phyloP scores from a whole-genome alignment of 2,113 vertebrate genomes.

The pig (Sus scrofa) region DNA sequence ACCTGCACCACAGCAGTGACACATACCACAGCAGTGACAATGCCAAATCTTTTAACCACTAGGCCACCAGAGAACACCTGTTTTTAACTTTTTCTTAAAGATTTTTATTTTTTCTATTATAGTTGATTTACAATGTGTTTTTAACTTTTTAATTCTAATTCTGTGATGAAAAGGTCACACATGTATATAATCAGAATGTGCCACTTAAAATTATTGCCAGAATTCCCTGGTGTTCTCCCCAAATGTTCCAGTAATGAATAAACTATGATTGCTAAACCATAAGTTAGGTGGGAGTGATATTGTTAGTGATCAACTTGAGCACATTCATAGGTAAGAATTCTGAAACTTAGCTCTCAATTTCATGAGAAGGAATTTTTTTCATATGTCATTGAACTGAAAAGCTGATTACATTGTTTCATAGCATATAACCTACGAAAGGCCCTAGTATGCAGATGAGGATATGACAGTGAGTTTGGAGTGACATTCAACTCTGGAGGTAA shows the following conservation, averaged over 20 bases:
- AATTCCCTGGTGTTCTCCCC: no score
- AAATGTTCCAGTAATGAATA: background rate
- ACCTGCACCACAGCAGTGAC: no score
- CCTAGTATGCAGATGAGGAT: slow-evolving; percentile 94
- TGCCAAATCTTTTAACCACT: no score
- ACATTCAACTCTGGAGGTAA: slow-evolving; percentile 94
- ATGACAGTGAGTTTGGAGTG: slow-evolving; percentile 96
- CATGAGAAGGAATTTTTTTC: slow-evolving; percentile 16
- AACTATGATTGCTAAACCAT: background rate
- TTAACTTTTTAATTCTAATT: slow-evolving; percentile 77
- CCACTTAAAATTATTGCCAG: slow-evolving; percentile 93
- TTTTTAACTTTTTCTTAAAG: no score
- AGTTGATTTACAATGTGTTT: no score
- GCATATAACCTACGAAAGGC: slow-evolving; percentile 96
- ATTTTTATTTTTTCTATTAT: no score
- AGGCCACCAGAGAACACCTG: no score
- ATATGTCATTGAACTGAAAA: accelerated
- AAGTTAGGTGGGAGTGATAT: background rate
- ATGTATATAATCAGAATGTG: slow-evolving; percentile 94
- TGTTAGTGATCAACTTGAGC: background rate
- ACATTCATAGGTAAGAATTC: background rate
- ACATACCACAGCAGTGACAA: no score
- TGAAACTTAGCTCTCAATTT: background rate
- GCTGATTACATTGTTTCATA: slow-evolving; percentile 66
- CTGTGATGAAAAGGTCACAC: slow-evolving; percentile 95